These are phyloP conservation scores for Thymelicus acteon DNA, from an alignment of 2,888 invertebrate genomes.

Conservation along the genomic window DNA sequence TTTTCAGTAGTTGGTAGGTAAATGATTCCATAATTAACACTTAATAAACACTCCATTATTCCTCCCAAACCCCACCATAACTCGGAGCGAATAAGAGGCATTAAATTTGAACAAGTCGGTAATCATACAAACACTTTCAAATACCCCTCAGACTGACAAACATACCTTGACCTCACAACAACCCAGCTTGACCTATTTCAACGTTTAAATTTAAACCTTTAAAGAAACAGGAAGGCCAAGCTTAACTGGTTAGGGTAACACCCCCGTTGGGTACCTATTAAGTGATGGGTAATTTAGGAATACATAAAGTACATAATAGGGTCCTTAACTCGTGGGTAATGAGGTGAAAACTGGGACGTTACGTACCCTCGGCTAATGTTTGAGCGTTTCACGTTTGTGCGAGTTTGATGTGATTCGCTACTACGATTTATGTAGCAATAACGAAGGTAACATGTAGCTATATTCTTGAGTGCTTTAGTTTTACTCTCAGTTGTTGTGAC, in stretches of 20 bases:
- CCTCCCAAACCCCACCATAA: conserved; percentile 13
- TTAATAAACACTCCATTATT: conserved; percentile 32
- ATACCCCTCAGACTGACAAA: conserved; percentile 68
- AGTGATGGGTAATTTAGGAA: conserved; percentile 84
- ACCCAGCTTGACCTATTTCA: conserved; percentile 35
- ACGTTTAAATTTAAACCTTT: conserved; percentile 29
- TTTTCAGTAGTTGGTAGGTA: background rate
- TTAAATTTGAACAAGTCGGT: conserved; percentile 80
- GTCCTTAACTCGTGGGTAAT: conserved; percentile 80
- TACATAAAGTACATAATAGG: conserved; percentile 85
- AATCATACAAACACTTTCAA: conserved; percentile 80
- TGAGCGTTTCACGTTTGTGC: conserved; percentile 48
- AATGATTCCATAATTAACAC: conserved; percentile 27
- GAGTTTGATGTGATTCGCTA: conserved; percentile 9
- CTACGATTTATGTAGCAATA: background rate
- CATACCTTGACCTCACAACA: conserved; percentile 52
- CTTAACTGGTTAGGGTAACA: conserved; percentile 63
- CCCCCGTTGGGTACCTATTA: conserved; percentile 76
- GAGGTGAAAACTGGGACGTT: conserved; percentile 81
- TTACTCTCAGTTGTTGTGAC: too few relatives aligned
- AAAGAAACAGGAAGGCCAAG: conserved; percentile 50
- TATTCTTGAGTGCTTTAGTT: too few relatives aligned
- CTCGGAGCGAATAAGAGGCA: conserved; percentile 57
- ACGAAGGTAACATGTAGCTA: too few relatives aligned
- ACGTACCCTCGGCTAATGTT: conserved; percentile 64